Percentiles rank a stretch among this genome's conserved stretches.
Evolutionary conservation across 2,888 invertebrate genomes (phyloP).

Genomic region (Meliscaeva auricollis): DNA sequence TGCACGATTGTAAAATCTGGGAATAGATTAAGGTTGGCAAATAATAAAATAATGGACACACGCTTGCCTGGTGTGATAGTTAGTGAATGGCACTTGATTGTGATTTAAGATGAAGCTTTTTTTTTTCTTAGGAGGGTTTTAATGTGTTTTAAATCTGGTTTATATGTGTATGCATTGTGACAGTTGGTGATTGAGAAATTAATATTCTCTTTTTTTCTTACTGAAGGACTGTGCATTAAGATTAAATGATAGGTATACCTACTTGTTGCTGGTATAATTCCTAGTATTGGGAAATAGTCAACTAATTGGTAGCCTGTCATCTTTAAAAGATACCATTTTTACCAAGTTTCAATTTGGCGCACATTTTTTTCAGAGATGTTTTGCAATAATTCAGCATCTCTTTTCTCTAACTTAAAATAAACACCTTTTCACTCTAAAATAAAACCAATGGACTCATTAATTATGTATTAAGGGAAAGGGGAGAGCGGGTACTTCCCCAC

Average conservation of each 20-base stretch:
- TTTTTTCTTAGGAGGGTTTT: not conserved
- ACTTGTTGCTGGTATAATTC: too few species aligned
- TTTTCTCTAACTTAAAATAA: too few species aligned
- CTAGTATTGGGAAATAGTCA: too few species aligned
- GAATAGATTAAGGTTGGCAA: slow-evolving; percentile 34
- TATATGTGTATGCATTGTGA: not conserved
- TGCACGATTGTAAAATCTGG: slow-evolving; percentile 44
- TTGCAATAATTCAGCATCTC: too few species aligned
- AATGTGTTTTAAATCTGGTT: slow-evolving; percentile 3
- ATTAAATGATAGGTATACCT: not conserved
- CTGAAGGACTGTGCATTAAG: not conserved
- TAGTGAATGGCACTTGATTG: slow-evolving; percentile 37
- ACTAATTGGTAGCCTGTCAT: too few species aligned
- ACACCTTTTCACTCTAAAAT: too few species aligned
- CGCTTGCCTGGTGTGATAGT: slow-evolving; percentile 5
- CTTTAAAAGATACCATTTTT: too few species aligned
- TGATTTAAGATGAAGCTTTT: slow-evolving; percentile 43
- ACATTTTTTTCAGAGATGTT: too few species aligned
- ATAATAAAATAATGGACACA: slow-evolving; percentile 33
- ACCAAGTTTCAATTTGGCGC: too few species aligned
- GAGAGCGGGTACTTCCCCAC: too few species aligned
- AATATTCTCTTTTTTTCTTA: not conserved
- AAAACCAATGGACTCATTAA: too few species aligned
- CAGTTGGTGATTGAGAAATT: slow-evolving; percentile 2
- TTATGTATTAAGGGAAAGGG: too few species aligned